phyloP scores from a whole-genome alignment of 37 sponge, comb jelly and placozoan species.

The Bolinopsis microptera region DNA sequence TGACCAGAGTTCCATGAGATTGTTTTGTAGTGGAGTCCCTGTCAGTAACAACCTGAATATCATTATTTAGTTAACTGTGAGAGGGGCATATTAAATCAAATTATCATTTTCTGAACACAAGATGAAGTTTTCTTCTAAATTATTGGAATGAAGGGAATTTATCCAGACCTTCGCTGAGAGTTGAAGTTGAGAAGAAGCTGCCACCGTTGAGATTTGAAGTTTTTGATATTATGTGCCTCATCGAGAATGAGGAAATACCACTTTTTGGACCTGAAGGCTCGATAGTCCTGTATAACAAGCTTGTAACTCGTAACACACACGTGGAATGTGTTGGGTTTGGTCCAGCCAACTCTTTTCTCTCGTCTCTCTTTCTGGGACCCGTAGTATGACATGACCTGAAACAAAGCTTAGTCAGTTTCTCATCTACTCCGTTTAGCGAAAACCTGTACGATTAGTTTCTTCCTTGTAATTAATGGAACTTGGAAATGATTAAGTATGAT shows the following conservation, averaged over 20 bases:
- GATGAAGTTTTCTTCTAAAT: too few relatives aligned
- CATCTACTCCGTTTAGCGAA: too few relatives aligned
- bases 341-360: constrained; percentile 93
- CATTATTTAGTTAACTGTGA: neutral
- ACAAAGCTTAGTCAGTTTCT: too few relatives aligned
- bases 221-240: constrained; percentile 99
- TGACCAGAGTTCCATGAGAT: constrained; percentile 99
- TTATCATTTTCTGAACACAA: neutral
- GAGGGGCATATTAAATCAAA: neutral
- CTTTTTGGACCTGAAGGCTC: constrained; percentile 87
- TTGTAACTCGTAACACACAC: constrained; percentile 99
- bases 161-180: constrained; percentile 74
- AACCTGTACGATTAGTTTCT: too few relatives aligned
- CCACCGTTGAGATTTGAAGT: constrained; percentile 99
- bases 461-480: too few relatives aligned
- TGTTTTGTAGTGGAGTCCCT: constrained; percentile 98
- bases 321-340: constrained; percentile 93
- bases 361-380: constrained; percentile 92
- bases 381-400: constrained; percentile 87
- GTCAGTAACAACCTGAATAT: constrained; percentile 81
- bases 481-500: neutral
- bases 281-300: constrained; percentile 89
- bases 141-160: too few relatives aligned
- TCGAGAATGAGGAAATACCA: constrained; percentile 97
- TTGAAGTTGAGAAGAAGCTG: constrained; percentile 94